Evolutionary conservation across 2,888 invertebrate genomes (phyloP), one percentile per base, ranked within the genome.

Genomic region (Autographa gamma): DNA sequence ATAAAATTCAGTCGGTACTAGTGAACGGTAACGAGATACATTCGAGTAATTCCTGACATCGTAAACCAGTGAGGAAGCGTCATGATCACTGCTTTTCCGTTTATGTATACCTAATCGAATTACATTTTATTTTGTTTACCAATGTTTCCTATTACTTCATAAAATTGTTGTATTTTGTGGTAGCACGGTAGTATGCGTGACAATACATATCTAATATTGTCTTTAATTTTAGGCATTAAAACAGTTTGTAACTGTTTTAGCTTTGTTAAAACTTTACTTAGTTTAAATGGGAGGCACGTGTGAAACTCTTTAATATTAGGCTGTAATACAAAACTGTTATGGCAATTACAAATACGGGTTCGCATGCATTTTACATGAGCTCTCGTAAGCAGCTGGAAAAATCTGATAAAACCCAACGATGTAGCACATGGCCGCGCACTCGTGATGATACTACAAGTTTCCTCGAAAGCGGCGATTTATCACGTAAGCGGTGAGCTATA

Each of bases 311-410:
- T 77, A 74, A 79, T 77, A 80, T 72, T 66, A 78, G 56, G 60
- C 58, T 25, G 71, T 70, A 69, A 76, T 80, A 71, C 75, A 77
- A 75, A 85, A 79, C 79, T 83, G 82, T 80, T 84, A 76, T 74
- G 73, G 81, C 85, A 88, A 87, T 81, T 81, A 90, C 87, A 88
- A 84, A 85, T 82, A 86, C 86, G 83, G 81, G 76, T 74, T 76
- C 77, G 79, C 85, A 90, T 92, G 89, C 89, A 91, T 91, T 89
- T 89, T 87, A 89, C 91, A 92, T 91, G 90, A 92, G 90, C 79
- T 79, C 77, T 83, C 83, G 79, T 80, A 88, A 83, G 87, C 86
- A 86, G 87, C 88, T 87, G 85, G 88, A 88, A 89, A 88, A 91
- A 91, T 92, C 91, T 86, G 90, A 90, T 90, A 90, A 88, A 88